Evolutionary conservation across 1,140 invertebrate species (phyloP).

Genomic region (Liolophura sinensis): DNA sequence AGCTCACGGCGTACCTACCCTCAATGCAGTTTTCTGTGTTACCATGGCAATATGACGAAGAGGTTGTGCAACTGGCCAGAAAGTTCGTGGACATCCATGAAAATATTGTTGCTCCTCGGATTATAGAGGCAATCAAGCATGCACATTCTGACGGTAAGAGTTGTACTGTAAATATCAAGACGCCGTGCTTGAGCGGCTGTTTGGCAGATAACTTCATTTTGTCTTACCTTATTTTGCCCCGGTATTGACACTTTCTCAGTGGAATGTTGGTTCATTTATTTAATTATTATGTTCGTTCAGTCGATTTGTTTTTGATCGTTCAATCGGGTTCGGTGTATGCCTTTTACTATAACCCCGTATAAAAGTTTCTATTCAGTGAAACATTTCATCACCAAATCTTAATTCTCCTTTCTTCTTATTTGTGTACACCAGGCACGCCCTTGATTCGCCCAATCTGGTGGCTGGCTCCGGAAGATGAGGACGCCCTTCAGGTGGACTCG

Average conservation of each 20-base stretch:
- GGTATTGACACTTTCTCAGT: neutral
- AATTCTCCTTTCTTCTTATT: slow-evolving; percentile 3
- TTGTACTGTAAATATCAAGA: neutral
- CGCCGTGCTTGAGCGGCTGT: neutral
- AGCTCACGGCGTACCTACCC: slow-evolving; percentile 84
- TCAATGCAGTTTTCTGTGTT: slow-evolving; percentile 83
- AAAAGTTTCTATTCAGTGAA: neutral
- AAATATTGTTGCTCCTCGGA: slow-evolving; percentile 65
- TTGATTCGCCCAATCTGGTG: slow-evolving; percentile 89
- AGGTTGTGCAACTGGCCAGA: slow-evolving; percentile 70
- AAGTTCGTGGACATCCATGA: slow-evolving; percentile 72
- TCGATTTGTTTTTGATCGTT: neutral
- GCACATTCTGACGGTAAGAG: slow-evolving; percentile 74
- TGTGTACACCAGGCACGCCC: slow-evolving; percentile 33
- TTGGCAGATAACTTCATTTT: neutral
- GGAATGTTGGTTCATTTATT: no score
- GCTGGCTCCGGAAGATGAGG: slow-evolving; percentile 78
- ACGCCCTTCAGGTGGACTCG: slow-evolving; percentile 77
- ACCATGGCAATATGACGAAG: slow-evolving; percentile 83
- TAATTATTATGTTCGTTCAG: no score
- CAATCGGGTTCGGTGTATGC: neutral
- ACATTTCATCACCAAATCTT: neutral
- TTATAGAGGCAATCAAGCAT: slow-evolving; percentile 63
- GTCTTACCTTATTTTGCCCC: neutral
- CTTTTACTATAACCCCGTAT: neutral